Percentiles rank a stretch among this genome's conserved stretches.
phyloP scores from a whole-genome alignment of 2,797 vertebrate genomes.

The Sus cebifrons region DNA sequence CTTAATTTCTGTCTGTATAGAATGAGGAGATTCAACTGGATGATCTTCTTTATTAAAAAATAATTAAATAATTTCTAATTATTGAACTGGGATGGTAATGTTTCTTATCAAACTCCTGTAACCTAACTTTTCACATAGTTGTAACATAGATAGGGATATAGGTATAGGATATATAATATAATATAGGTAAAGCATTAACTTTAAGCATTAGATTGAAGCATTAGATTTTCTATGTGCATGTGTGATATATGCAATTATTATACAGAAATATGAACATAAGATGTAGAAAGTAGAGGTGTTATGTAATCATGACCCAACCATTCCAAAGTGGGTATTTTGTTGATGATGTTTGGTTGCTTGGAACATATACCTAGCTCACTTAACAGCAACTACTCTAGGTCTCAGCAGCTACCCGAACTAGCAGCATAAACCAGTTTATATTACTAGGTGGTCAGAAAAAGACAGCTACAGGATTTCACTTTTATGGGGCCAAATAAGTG shows the following conservation, averaged over 20 bases:
- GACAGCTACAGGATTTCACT: background rate
- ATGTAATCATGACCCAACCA: background rate
- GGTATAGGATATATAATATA: background rate
- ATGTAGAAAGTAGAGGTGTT: background rate
- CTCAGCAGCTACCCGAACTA: background rate
- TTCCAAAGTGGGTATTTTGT: background rate
- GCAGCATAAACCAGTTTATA: background rate
- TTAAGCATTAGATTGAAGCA: background rate
- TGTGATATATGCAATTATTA: background rate
- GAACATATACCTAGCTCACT: background rate
- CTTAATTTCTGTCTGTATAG: slow-evolving; percentile 50
- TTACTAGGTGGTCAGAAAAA: background rate
- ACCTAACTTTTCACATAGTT: background rate
- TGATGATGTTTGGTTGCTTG: background rate
- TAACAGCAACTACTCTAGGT: background rate
- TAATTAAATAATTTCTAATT: background rate
- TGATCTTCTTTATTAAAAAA: background rate
- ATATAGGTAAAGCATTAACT: background rate
- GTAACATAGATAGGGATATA: background rate
- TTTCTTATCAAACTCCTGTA: background rate
- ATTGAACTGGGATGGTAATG: background rate
- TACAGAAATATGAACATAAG: background rate
- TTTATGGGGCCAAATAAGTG: background rate
- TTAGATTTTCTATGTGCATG: background rate
- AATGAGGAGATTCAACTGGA: background rate